A percentile compares a stretch with the other conserved stretches of the same genome.
Conservation (phyloP, 2,888 invertebrate genomes). For the Tenthredo amoena region DNA sequence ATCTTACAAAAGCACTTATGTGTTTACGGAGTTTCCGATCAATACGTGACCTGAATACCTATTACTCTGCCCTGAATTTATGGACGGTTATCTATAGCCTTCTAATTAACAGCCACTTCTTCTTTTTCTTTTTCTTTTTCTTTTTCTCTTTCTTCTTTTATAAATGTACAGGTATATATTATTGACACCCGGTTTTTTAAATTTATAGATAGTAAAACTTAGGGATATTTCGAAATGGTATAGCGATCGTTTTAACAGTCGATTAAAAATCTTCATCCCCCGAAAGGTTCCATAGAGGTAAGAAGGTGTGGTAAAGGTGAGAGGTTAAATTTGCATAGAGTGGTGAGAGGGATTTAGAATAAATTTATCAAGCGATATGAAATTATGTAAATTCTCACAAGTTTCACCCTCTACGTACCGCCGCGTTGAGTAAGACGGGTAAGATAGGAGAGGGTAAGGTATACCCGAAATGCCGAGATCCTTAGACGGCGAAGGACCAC, state of each 20-base stretch:
- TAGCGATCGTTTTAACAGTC: neutral
- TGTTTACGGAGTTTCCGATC: constrained; percentile 33
- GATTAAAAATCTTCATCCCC: neutral
- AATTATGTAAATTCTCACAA: constrained; percentile 62
- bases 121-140: too few relatives aligned
- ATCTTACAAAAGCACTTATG: constrained; percentile 24
- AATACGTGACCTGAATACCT: constrained; percentile 47
- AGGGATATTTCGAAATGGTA: neutral
- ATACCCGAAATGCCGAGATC: neutral
- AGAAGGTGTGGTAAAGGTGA: neutral
- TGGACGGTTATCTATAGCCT: constrained; percentile 26
- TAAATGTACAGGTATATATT: neutral
- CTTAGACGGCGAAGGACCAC: neutral
- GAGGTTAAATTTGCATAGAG: constrained; percentile 33
- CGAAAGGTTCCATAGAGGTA: neutral
- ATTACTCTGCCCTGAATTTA: neutral
- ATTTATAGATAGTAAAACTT: neutral
- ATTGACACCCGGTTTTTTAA: too few relatives aligned
- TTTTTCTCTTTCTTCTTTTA: neutral
- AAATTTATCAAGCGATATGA: constrained; percentile 63
- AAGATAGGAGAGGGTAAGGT: neutral
- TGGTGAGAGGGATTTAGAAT: constrained; percentile 56
- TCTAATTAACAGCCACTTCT: constrained; percentile 37
- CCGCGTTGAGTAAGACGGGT: constrained; percentile 4
- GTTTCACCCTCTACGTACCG: constrained; percentile 47